These are phyloP conservation scores for Procavia capensis DNA, from an alignment of 2,113 vertebrate species.

Conservation along the genomic window DNA sequence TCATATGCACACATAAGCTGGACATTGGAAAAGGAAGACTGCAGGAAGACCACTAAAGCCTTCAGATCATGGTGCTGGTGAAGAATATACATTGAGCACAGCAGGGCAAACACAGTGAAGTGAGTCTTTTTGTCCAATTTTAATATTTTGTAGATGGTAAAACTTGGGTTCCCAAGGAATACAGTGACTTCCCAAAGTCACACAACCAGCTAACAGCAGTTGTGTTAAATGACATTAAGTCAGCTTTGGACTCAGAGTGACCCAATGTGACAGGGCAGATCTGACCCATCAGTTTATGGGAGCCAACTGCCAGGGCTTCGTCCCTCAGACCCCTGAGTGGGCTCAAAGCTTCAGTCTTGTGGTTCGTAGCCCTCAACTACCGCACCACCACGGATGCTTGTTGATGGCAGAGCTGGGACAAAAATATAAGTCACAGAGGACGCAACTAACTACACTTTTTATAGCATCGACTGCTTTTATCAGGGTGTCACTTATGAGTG, in stretches of 20 bases:
- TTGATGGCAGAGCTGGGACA: background rate
- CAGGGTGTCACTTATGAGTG: background rate
- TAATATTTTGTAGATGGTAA: slow-evolving; percentile 5
- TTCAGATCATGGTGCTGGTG: background rate
- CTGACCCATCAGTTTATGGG: too few relatives aligned
- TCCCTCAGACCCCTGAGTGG: too few relatives aligned
- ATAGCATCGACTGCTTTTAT: background rate
- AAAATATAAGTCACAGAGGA: background rate
- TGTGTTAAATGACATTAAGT: too few relatives aligned
- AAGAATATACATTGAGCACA: background rate
- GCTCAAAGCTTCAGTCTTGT: too few relatives aligned
- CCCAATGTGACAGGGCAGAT: too few relatives aligned
- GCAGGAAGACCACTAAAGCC: background rate
- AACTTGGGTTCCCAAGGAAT: background rate
- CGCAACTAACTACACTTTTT: background rate
- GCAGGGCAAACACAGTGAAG: background rate
- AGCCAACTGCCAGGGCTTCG: too few relatives aligned
- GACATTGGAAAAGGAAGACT: background rate
- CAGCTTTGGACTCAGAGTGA: too few relatives aligned
- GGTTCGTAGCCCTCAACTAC: too few relatives aligned
- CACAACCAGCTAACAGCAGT: too few relatives aligned
- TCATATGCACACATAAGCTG: background rate
- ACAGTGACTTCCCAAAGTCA: too few relatives aligned
- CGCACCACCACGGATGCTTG: background rate
- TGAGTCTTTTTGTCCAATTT: background rate